Conservation (phyloP, 1,140 invertebrate species). For the Papilio aristodemus region DNA sequence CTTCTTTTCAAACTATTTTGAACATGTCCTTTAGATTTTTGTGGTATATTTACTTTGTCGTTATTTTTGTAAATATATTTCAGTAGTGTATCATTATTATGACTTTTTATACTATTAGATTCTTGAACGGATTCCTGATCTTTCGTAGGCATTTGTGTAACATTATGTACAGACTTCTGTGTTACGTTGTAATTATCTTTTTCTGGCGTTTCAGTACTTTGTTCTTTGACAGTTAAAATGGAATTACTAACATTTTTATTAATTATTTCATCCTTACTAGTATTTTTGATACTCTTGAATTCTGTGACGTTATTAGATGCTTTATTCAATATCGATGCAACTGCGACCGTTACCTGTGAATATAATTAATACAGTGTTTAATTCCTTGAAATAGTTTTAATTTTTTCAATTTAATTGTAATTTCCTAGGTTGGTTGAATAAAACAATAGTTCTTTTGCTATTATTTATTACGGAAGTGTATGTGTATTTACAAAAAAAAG, state of each 20-base stretch:
- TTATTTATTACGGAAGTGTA: conserved; percentile 28
- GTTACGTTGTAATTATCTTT: conserved; percentile 9
- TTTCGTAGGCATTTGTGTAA: neutral
- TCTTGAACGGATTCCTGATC: neutral
- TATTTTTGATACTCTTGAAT: neutral
- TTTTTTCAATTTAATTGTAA: neutral
- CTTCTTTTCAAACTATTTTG: conserved; percentile 60
- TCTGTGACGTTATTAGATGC: conserved; percentile 22
- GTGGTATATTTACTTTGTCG: conserved; percentile 37
- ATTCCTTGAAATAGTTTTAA: neutral
- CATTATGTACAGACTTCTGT: neutral
- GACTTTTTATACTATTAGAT: conserved; percentile 32
- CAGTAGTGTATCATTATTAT: conserved; percentile 46
- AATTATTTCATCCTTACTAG: neutral
- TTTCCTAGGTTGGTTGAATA: conserved; percentile 18
- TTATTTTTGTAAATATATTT: conserved; percentile 58
- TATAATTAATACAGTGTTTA: neutral
- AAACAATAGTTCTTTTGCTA: conserved; percentile 29
- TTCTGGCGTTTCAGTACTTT: neutral
- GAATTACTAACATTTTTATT: neutral
- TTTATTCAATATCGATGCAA: neutral
- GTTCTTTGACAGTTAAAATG: conserved; percentile 9
- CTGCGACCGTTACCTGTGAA: conserved; percentile 22
- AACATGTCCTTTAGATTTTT: conserved; percentile 54
- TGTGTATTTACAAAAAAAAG: conserved; percentile 34